Evolutionary conservation across 1,140 invertebrate species (phyloP), one percentile per base, ranked within the genome.

Genomic region (Stegodyphus dumicola): DNA sequence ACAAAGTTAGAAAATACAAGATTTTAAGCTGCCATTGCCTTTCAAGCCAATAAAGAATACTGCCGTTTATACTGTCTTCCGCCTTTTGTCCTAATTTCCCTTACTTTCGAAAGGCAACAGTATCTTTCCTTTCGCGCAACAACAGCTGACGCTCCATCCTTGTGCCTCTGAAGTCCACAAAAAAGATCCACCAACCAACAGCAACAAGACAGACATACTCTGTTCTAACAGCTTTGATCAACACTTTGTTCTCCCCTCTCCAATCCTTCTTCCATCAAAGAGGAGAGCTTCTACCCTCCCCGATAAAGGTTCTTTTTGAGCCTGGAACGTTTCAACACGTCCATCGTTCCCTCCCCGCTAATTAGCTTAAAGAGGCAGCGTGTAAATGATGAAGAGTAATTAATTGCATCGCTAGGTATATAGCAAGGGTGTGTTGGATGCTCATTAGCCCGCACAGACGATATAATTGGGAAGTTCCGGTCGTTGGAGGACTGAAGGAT

Each of bases 311-410:
- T 69, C 66, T 18, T 69, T 6, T 18, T 17, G 33, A 33, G 33
- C 33, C 33, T 33, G 33, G 33, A 33, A 9, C 66, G 18, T 18
- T 69, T 69, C 18, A 69, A 15, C 56, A 18, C 74, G 52, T 76
- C 64, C 33, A 33, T 33, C 33, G 33, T 33, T 33, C 33, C 33
- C 15, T 17, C 48, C 15, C 33, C 60, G 54, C 66, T 70, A 67
- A 79, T 79, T 79, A 79, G 77, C 64, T 69, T 78, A 79, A 79
- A 79, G 77, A 79, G 77, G 65, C 66, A 66, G 77, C 54, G 77
- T 79, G 66, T 78, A 78, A 78, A 69, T 70, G 77, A 79, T 79
- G 66, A 79, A 70, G 66, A 79, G 52, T 70, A 79, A 79, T 70
- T 79, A 70, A 70, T 70, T 48, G 65, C 18, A 13, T 51, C 17